A percentile compares a stretch with the other conserved stretches of the same genome.
Evolutionary conservation across 2,888 invertebrate species (phyloP).

Genomic region (Mactromeris polynyma): DNA sequence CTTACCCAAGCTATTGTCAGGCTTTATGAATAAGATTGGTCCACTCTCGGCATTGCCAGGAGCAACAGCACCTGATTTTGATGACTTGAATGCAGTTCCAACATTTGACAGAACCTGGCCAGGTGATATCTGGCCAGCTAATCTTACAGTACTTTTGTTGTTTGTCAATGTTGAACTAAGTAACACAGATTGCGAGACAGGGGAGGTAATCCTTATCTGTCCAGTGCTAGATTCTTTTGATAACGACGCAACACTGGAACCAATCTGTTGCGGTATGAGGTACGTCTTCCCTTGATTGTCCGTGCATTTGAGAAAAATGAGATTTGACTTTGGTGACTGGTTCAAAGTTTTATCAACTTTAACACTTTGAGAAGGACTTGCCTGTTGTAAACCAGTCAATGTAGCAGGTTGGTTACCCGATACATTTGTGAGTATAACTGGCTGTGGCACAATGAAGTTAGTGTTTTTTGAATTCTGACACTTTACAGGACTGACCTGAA

Average conservation of each 20-base stretch:
- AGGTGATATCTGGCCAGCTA: conserved; percentile 10
- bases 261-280: conserved; percentile 80
- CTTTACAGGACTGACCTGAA: conserved; percentile 43
- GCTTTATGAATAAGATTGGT: conserved; percentile 65
- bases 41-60: conserved; percentile 42
- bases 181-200: conserved; percentile 38
- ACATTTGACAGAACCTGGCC: conserved; percentile 1
- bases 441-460: conserved; percentile 44
- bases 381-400: conserved; percentile 46
- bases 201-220: conserved; percentile 30
- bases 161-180: conserved; percentile 14
- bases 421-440: conserved; percentile 39
- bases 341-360: conserved; percentile 33
- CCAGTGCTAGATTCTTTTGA: conserved; percentile 16
- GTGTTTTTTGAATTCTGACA: conserved; percentile 14
- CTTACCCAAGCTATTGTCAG: conserved; percentile 38
- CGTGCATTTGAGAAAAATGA: conserved; percentile 74
- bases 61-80: not conserved
- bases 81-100: not conserved
- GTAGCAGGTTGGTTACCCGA: conserved; percentile 29
- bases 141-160: not conserved
- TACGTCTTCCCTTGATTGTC: conserved; percentile 81
- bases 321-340: conserved; percentile 54
- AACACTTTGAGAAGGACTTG: conserved; percentile 16
- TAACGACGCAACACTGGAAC: conserved; percentile 48